phyloP scores from a whole-genome alignment of 2,888 invertebrate species.

The Agonopterix subpropinquella region DNA sequence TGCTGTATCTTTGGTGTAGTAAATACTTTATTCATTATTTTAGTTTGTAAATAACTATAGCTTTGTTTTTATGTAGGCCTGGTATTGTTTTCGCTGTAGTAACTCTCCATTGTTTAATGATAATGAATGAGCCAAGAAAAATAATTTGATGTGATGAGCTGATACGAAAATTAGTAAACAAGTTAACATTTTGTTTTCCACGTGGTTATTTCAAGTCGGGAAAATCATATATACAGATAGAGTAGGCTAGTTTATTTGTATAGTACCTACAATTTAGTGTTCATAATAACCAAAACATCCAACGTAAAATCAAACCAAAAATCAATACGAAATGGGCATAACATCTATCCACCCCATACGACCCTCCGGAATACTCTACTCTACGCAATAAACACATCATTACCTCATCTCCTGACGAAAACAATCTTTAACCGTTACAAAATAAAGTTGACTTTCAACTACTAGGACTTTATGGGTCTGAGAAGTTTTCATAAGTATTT shows the following conservation, averaged over 20 bases:
- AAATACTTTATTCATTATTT: too few species aligned
- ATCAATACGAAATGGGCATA: slow-evolving; percentile 18
- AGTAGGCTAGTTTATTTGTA: too few species aligned
- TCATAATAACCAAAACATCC: background rate
- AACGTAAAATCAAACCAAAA: slow-evolving; percentile 10
- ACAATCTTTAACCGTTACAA: slow-evolving; percentile 9
- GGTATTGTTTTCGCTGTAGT: background rate
- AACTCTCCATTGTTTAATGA: background rate
- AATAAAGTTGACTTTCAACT: slow-evolving; percentile 31
- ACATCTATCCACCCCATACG: slow-evolving; percentile 15
- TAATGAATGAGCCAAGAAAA: too few species aligned
- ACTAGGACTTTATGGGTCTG: slow-evolving; percentile 24
- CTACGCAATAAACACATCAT: slow-evolving; percentile 31
- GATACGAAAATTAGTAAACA: too few species aligned
- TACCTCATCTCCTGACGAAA: slow-evolving; percentile 11
- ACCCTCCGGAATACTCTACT: slow-evolving; percentile 20
- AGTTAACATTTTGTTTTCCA: too few species aligned
- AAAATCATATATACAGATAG: too few species aligned
- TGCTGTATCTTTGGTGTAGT: too few species aligned
- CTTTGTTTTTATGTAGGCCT: background rate
- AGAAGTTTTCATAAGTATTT: slow-evolving; percentile 12
- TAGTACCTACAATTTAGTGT: too few species aligned
- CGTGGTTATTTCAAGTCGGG: too few species aligned
- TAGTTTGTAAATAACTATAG: too few species aligned
- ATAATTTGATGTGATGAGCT: too few species aligned